Conservation (phyloP, 2,113 vertebrate species). For the Raphicerus campestris region DNA sequence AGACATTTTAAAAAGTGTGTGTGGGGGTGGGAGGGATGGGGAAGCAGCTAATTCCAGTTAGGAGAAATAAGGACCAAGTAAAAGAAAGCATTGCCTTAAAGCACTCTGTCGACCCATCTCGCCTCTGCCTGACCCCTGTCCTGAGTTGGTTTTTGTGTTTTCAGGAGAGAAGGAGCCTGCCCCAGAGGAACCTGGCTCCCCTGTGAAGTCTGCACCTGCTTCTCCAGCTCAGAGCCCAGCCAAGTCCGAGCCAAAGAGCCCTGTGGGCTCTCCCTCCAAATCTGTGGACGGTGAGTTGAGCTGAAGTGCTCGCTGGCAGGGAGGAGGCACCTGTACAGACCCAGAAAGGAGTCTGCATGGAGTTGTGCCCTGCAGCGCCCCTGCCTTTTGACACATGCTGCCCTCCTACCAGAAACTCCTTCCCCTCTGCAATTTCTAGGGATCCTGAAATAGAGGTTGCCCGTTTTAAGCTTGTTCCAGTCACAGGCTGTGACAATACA, state of each 20-base stretch:
- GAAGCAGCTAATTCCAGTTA: background rate
- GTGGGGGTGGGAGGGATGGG: accelerated
- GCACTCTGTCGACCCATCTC: background rate
- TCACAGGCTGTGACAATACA: background rate
- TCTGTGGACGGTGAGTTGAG: slow-evolving; percentile 78
- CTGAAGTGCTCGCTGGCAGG: background rate
- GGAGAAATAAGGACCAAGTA: background rate
- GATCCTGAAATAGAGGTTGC: background rate
- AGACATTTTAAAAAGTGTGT: background rate
- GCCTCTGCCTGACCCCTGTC: background rate
- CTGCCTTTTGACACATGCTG: background rate
- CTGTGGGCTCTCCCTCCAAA: slow-evolving; percentile 47
- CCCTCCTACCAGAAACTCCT: background rate
- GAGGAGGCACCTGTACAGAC: background rate
- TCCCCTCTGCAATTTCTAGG: background rate
- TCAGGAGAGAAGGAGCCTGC: slow-evolving; percentile 75
- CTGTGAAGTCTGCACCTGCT: slow-evolving; percentile 52
- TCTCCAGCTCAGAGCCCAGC: slow-evolving; percentile 57
- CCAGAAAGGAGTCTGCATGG: background rate
- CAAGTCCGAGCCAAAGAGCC: slow-evolving; percentile 53
- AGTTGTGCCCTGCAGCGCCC: background rate
- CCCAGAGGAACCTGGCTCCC: slow-evolving; percentile 69
- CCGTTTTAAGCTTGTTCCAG: background rate
- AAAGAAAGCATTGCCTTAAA: background rate
- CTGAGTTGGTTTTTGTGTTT: slow-evolving; percentile 12